Evolutionary conservation across 2,888 invertebrate genomes (phyloP), one percentile per base, ranked within the genome.

Genomic region (Rhynchonema sp.): DNA sequence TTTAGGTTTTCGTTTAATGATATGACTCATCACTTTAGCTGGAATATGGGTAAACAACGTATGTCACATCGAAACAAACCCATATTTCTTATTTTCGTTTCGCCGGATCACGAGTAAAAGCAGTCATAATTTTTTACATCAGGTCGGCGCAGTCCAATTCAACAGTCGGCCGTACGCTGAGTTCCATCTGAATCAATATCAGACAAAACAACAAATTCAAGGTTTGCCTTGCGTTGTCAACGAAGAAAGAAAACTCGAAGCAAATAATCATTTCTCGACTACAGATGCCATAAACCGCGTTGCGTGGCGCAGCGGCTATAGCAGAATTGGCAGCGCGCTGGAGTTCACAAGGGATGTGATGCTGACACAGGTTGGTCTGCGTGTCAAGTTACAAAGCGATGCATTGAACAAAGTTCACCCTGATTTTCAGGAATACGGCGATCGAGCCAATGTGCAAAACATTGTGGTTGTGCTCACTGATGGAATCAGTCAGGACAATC

Each of bases 401-500:
- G n/a, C n/a, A n/a, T n/a, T n/a, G n/a, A n/a, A n/a, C n/a, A n/a
- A n/a, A n/a, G 46, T 46, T 13, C 46, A 46, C 46, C 13, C 13
- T 46, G n/a, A n/a, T n/a, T n/a, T n/a, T n/a, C 13, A 13, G 13
- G 46, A 46, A 46, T 6, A 30, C 25, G 61, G 61, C 46, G 59
- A 56, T 28, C 30, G 61, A 9, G 38, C 52, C n/a, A 28, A 20
- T n/a, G 61, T 59, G 1, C 59, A 46, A 1, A 52, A 59, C 46
- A 52, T 56, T 9, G 53, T 61, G 20, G 9, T 61, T 27, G 54
- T 53, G 3, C 30, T 61, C 22, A 61, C 61, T 2, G 61, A 61
- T 46, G 61, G 61, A 54, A 27, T 57, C 26, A 46, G 56, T 2
- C 61, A 61, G 59, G 61, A 61, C 55, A 46, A 61, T 29, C 60